Conservation (phyloP, 2,113 vertebrate genomes). For the Paedocypris sp. region DNA sequence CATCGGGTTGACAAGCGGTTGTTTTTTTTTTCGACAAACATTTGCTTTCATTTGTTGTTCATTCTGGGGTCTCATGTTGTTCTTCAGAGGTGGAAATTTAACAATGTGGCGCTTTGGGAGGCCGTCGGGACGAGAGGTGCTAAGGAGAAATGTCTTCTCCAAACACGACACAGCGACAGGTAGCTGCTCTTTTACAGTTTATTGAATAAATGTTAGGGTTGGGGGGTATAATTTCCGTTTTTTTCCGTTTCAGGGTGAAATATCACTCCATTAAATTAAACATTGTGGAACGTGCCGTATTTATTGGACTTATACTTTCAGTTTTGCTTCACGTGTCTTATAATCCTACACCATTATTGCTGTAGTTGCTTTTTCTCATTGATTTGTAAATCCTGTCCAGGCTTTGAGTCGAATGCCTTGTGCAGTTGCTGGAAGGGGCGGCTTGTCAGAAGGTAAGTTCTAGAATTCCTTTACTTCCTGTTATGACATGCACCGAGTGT, state of each 20-base stretch:
- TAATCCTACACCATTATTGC: too few relatives aligned
- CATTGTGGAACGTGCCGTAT: too few relatives aligned
- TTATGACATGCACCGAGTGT: background rate
- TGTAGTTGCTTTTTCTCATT: too few relatives aligned
- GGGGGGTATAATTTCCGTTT: too few relatives aligned
- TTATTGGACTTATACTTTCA: too few relatives aligned
- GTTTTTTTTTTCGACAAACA: background rate
- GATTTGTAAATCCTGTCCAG: too few relatives aligned
- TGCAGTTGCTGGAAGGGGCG: too few relatives aligned
- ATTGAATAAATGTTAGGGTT: background rate
- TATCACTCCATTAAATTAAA: too few relatives aligned
- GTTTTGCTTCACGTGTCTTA: too few relatives aligned
- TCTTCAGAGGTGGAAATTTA: background rate
- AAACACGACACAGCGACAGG: background rate
- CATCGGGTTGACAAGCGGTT: background rate
- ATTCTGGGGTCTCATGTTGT: background rate
- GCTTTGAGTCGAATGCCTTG: too few relatives aligned
- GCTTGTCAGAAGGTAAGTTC: too few relatives aligned
- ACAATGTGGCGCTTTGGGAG: constrained; percentile 32
- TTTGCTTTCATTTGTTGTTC: background rate
- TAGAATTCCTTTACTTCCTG: background rate
- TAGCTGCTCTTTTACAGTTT: background rate
- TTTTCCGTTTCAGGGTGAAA: too few relatives aligned
- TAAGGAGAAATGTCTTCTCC: background rate
- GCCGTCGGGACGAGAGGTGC: background rate